Percentiles rank a stretch among this genome's conserved stretches.
Evolutionary conservation across 1,140 invertebrate genomes (phyloP).

Genomic region (Thaumetopoea pityocampa): DNA sequence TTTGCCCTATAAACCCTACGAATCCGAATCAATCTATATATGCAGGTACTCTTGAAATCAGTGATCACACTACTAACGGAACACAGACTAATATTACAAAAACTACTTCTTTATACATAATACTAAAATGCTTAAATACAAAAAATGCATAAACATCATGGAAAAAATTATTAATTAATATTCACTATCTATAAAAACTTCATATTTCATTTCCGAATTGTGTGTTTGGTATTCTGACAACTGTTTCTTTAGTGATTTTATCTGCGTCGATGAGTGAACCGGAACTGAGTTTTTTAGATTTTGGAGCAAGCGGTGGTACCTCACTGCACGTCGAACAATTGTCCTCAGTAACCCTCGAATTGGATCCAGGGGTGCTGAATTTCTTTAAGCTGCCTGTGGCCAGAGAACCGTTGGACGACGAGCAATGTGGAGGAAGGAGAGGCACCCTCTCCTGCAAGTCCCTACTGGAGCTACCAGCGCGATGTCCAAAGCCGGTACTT

Average conservation of each 20-base stretch:
- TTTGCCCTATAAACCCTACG: no score
- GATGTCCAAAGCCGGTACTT: conserved; percentile 35
- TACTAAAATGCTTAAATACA: conserved; percentile 5
- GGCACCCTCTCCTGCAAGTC: conserved; percentile 55
- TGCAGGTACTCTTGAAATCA: no score
- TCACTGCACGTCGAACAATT: conserved; percentile 61
- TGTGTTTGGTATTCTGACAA: conserved; percentile 59
- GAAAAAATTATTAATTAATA: conserved; percentile 7
- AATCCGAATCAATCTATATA: no score
- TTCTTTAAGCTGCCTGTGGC: conserved; percentile 60
- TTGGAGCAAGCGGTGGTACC: conserved; percentile 54
- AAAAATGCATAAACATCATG: conserved; percentile 5
- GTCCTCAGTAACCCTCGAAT: conserved; percentile 49
- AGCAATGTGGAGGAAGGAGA: conserved; percentile 54
- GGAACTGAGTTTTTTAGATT: conserved; percentile 59
- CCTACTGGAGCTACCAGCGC: conserved; percentile 35
- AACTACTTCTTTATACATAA: conserved; percentile 18
- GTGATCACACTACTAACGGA: conserved; percentile 9
- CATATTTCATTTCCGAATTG: conserved; percentile 64
- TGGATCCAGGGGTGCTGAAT: conserved; percentile 46
- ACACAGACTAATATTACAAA: conserved; percentile 16
- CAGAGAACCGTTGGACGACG: conserved; percentile 60
- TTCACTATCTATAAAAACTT: conserved; percentile 16
- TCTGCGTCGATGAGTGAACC: conserved; percentile 60
- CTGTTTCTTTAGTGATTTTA: conserved; percentile 52